A percentile compares a stretch with the other conserved stretches of the same genome.
Conservation (phyloP, 2,113 vertebrate genomes). For the Solea senegalensis region DNA sequence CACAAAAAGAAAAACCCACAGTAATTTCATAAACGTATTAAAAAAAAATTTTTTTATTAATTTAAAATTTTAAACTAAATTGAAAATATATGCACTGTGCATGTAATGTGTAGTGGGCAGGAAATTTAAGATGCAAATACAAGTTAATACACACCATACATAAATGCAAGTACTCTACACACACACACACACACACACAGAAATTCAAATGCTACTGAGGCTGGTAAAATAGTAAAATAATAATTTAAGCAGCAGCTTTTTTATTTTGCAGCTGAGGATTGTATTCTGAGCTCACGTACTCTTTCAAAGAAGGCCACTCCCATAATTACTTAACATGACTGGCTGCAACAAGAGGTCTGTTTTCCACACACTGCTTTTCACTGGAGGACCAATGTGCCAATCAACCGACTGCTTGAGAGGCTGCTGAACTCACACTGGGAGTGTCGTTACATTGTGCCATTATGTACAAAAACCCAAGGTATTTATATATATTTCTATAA, state of each 20-base stretch:
- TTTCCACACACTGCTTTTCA: conserved; percentile 51
- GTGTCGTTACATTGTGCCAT: conserved; percentile 19
- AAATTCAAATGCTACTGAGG: neutral
- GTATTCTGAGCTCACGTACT: conserved; percentile 7
- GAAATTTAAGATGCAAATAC: neutral
- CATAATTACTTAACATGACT: conserved; percentile 49
- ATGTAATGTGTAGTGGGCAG: neutral
- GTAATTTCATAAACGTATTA: neutral
- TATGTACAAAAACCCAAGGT: too few species aligned
- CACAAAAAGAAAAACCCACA: neutral
- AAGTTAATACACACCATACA: neutral
- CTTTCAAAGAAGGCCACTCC: conserved; percentile 29
- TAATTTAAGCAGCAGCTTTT: neutral
- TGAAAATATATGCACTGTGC: too few species aligned
- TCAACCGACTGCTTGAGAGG: conserved; percentile 50
- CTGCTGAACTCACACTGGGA: conserved; percentile 34
- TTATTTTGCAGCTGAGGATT: conserved; percentile 22
- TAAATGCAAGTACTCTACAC: conserved; percentile 3
- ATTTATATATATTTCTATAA: too few species aligned
- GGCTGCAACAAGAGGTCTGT: conserved; percentile 67
- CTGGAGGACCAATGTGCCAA: conserved; percentile 66
- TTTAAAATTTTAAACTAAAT: neutral
- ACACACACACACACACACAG: conserved; percentile 14
- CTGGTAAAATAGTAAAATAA: conserved; percentile 5
- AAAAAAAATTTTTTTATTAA: neutral